These are phyloP conservation scores for Clusia tigrina DNA, from an alignment of 2,888 invertebrate genomes.

Conservation along the genomic window DNA sequence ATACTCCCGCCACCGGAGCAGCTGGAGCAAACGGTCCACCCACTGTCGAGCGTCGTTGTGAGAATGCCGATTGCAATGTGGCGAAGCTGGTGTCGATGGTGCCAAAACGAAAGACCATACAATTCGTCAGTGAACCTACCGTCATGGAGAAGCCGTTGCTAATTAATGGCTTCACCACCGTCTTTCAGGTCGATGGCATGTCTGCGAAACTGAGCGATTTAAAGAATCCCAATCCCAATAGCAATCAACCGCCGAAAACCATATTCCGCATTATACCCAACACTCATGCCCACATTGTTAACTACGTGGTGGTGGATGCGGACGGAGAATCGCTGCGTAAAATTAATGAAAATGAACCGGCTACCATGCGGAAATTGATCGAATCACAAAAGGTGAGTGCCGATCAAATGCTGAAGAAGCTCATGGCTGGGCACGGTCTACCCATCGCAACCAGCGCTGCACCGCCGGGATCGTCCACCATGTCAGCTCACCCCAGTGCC, in stretches of 20 bases:
- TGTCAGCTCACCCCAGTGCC: no score
- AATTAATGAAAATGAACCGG: conserved; percentile 55
- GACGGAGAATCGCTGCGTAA: conserved; percentile 56
- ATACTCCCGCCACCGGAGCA: not conserved
- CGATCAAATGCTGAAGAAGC: conserved; percentile 53
- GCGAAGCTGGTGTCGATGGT: conserved; percentile 51
- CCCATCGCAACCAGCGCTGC: conserved; percentile 33
- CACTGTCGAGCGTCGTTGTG: conserved; percentile 43
- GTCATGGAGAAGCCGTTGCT: conserved; percentile 55
- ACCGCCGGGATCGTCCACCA: no score
- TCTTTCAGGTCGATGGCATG: conserved; percentile 58
- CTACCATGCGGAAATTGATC: conserved; percentile 54
- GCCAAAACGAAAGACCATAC: conserved; percentile 52
- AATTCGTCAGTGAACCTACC: conserved; percentile 53
- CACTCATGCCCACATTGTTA: conserved; percentile 61
- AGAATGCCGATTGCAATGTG: conserved; percentile 47
- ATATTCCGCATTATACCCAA: conserved; percentile 61
- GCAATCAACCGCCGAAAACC: conserved; percentile 33
- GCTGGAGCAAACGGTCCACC: not conserved
- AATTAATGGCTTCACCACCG: conserved; percentile 59
- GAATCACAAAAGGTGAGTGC: conserved; percentile 59
- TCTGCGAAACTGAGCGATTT: conserved; percentile 52
- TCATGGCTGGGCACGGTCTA: conserved; percentile 47
- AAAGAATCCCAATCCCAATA: conserved; percentile 36
- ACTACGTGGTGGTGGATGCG: conserved; percentile 59